Conservation (phyloP, 1,140 invertebrate species). For the Leptonema lineaticorne region DNA sequence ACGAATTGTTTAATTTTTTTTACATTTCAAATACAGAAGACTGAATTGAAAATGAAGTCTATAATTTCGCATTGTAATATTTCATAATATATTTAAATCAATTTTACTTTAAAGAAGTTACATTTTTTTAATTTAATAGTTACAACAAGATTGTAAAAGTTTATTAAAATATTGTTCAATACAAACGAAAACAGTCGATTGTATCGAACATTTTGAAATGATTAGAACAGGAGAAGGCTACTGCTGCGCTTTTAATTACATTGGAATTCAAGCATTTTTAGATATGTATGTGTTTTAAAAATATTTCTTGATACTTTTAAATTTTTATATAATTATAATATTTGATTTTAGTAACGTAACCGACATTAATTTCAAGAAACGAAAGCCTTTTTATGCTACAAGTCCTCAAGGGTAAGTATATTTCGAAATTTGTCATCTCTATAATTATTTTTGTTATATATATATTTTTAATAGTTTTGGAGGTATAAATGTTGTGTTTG, state of each 20-base stretch:
- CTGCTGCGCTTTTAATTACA: slow-evolving; percentile 35
- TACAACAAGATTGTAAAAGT: slow-evolving; percentile 14
- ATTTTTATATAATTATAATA: too few relatives aligned
- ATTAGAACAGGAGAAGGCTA: slow-evolving; percentile 34
- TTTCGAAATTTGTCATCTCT: background rate
- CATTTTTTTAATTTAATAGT: too few relatives aligned
- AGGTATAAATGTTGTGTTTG: slow-evolving; percentile 7
- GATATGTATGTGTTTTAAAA: background rate
- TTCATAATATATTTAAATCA: too few relatives aligned
- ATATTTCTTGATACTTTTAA: background rate
- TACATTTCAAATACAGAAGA: background rate
- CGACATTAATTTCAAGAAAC: too few relatives aligned
- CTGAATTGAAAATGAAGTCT: too few relatives aligned
- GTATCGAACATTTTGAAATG: slow-evolving; percentile 18
- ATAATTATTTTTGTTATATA: background rate
- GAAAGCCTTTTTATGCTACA: background rate
- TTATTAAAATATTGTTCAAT: slow-evolving; percentile 23
- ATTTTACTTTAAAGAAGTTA: too few relatives aligned
- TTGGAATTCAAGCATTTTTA: background rate
- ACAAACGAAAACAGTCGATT: background rate
- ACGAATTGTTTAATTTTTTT: background rate
- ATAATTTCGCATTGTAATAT: too few relatives aligned
- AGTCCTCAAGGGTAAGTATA: slow-evolving; percentile 5
- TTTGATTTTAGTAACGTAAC: too few relatives aligned
- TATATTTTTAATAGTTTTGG: slow-evolving; percentile 8